Evolutionary conservation across 2,888 invertebrate species (phyloP), one percentile per base, ranked within the genome.

Genomic region (Nasonia oneida): DNA sequence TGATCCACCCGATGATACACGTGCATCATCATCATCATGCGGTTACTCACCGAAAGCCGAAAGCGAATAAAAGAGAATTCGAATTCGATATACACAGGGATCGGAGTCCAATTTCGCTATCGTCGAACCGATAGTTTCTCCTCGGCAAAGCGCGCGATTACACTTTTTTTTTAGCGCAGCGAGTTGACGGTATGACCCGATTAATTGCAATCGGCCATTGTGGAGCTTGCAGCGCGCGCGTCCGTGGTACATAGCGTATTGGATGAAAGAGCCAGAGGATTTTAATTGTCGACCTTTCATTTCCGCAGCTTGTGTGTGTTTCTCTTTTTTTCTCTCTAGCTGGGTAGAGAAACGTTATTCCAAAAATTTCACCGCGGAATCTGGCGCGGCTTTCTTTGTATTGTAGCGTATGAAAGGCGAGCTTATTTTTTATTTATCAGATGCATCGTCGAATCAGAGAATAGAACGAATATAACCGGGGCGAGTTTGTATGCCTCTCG

Each of bases 261-360:
- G 53, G 53, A 61, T n/a, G 57, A 61, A 61, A 61, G 57, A 61
- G 5, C 57, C n/a, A n/a, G 57, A 61, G 53, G 18, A 18, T 61
- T 61, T 61, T 61, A 61, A 61, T 61, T 61, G 57, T n/a, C 57
- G 57, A 61, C 57, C 57, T 61, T 61, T 61, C 57, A 61, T 61
- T 61, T 61, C 57, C 57, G 57, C n/a, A 61, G 6, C 53, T 53
- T n/a, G n/a, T n/a, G 57, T 6, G 15, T 57, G 2, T 61, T 5
- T 61, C 8, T n/a, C 1, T 8, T 23, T 61, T n/a, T 57, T 3
- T 57, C n/a, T 57, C 4, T 57, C 4, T 57, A 3, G 0, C n/a
- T n/a, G 6, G 57, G 6, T 57, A 2, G n/a, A n/a, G 18, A 57
- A 57, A 57, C 18, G 57, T 57, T 57, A n/a, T n/a, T 57, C 57